Evolutionary conservation across 2,888 invertebrate genomes (phyloP), one percentile per base, ranked within the genome.

Genomic region (Platycheirus albimanus): DNA sequence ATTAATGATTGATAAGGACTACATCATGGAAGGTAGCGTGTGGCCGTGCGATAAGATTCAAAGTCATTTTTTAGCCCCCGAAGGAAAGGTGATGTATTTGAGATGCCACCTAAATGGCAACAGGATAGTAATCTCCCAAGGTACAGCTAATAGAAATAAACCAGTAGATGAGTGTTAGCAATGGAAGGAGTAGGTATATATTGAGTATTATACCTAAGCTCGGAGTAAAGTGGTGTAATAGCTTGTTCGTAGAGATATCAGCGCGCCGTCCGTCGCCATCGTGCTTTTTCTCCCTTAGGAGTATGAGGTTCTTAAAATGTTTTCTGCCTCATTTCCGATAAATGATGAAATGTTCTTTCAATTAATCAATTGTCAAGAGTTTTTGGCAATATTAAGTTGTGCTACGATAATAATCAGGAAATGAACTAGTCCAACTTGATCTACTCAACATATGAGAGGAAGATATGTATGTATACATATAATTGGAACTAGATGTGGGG

Each of bases 281-380:
- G 45, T 54, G 54, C 24, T 24, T 2, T 8, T 33, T 36, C 38
- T 38, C 11, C 36, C 10, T 24, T 15, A 49, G 17, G 58, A 51
- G 3, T 43, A 15, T 54, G 47, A 28, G 17, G 56, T 64, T 72
- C 47, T 47, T 54, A 20, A 52, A 43, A 72, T 72, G 70, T 78
- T 78, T 83, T 83, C 83, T 49, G 77, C 72, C 49, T 69, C 67
- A 78, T 83, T 83, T 83, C 72, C 77, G 28, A 49, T 43, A 72
- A 56, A 78, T 69, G 78, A 83, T 56, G 67, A 67, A 69, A 77
- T 77, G 52, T 72, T 54, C 54, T 83, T 63, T 78, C 83, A 83
- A 83, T 83, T 83, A 83, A 83, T 83, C 83, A 83, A 72, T 78
- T 83, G 83, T 83, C 78, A 83, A 43, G 54, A 58, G 20, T 38